Conservation (phyloP, 2,113 vertebrate species). For the Tiliqua scincoides region DNA sequence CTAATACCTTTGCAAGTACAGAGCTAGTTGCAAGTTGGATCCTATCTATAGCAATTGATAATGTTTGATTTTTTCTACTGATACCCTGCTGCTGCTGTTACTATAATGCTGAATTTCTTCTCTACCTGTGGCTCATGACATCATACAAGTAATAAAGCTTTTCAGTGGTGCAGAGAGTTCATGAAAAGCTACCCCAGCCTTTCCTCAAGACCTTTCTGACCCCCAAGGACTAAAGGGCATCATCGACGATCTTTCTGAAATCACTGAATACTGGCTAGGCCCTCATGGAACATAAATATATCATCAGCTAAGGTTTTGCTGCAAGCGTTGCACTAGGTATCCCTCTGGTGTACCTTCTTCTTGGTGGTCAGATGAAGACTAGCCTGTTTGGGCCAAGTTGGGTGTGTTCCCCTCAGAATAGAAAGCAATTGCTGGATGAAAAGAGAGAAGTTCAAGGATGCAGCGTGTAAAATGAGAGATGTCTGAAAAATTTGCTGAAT, state of each 20-base stretch:
- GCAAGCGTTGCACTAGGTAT: background rate
- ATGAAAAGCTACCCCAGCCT: background rate
- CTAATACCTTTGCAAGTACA: background rate
- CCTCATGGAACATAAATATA: background rate
- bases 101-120: background rate
- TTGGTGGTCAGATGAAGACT: background rate
- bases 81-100: background rate
- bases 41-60: background rate
- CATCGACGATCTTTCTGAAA: background rate
- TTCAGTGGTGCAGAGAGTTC: background rate
- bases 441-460: conserved; percentile 12
- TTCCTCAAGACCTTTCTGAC: background rate
- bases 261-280: background rate
- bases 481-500: conserved; percentile 41
- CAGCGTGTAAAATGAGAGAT: conserved; percentile 30
- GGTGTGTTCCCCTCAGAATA: background rate
- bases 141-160: background rate
- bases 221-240: background rate
- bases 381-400: background rate
- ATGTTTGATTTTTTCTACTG: background rate
- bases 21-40: background rate
- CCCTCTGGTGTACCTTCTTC: background rate
- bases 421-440: rapidly evolving
- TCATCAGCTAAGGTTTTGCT: background rate
- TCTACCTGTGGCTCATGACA: background rate